Conservation (phyloP, 2,113 vertebrate genomes). For the Rhinoderma darwinii region DNA sequence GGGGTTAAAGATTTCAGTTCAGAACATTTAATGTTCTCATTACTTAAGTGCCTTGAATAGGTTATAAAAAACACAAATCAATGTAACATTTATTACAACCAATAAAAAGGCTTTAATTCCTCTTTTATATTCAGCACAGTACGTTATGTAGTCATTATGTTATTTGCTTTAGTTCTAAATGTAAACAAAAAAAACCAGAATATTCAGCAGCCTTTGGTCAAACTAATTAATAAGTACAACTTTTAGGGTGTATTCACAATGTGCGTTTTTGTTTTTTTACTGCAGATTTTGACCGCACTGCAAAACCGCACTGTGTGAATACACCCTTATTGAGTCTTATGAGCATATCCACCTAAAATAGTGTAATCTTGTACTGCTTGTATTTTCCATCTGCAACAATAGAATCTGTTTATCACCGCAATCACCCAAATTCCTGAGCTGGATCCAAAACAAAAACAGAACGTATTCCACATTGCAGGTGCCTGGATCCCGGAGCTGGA, state of each 20-base stretch:
- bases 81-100: constrained; percentile 30
- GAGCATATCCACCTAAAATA: constrained; percentile 22
- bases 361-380: constrained; percentile 17
- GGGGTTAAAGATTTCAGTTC: too few relatives aligned
- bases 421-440: constrained; percentile 48
- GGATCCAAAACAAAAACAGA: constrained; percentile 38
- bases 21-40: too few relatives aligned
- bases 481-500: constrained; percentile 31
- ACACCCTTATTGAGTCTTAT: background rate
- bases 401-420: constrained; percentile 23
- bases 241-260: too few relatives aligned
- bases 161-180: constrained; percentile 59
- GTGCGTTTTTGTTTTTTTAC: too few relatives aligned
- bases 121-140: constrained; percentile 56
- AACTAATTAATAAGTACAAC: constrained; percentile 40
- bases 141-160: constrained; percentile 63
- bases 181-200: constrained; percentile 48
- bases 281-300: too few relatives aligned
- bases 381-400: constrained; percentile 6
- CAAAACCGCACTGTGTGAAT: too few relatives aligned
- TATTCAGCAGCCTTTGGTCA: constrained; percentile 47
- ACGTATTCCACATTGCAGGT: constrained; percentile 22
- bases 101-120: constrained; percentile 50
- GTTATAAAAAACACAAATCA: background rate
- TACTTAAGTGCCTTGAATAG: background rate